Percentiles rank a stretch among this genome's conserved stretches.
These are phyloP conservation scores for Magallana angulata DNA, from an alignment of 1,140 invertebrate species.

Conservation along the genomic window DNA sequence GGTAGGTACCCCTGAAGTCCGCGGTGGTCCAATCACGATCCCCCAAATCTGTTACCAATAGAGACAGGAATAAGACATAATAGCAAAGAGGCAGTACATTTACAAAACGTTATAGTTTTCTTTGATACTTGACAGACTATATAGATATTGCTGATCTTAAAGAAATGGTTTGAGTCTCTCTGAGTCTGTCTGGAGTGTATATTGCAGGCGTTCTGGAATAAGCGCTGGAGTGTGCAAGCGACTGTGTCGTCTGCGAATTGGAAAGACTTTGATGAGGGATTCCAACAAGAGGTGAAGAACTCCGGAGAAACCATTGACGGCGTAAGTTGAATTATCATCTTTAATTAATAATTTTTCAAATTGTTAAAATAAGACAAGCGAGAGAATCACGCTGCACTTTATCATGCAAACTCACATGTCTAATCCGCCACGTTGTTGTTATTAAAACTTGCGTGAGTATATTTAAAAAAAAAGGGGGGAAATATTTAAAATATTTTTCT, in stretches of 20 bases:
- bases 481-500: too few species aligned
- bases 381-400: background rate
- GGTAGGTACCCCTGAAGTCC: background rate
- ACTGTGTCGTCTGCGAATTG: conserved; percentile 18
- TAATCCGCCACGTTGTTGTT: too few species aligned
- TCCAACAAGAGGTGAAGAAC: conserved; percentile 1
- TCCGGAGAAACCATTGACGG: background rate
- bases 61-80: background rate
- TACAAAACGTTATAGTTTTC: conserved; percentile 24
- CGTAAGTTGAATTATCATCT: conserved; percentile 9
- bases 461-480: too few species aligned
- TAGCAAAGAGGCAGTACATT: conserved; percentile 25
- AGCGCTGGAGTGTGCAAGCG: background rate
- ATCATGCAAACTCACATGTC: too few species aligned
- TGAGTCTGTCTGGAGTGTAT: background rate
- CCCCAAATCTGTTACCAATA: conserved; percentile 20
- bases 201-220: conserved; percentile 10
- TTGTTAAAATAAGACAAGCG: background rate
- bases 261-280: conserved; percentile 9
- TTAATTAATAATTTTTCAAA: background rate
- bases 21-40: background rate
- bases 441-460: too few species aligned
- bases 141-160: conserved; percentile 14
- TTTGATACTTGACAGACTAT: conserved; percentile 27
- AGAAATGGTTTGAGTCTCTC: conserved; percentile 17